Evolutionary conservation across 2,797 vertebrate species (phyloP), one percentile per base, ranked within the genome.

Genomic region (Manis javanica): DNA sequence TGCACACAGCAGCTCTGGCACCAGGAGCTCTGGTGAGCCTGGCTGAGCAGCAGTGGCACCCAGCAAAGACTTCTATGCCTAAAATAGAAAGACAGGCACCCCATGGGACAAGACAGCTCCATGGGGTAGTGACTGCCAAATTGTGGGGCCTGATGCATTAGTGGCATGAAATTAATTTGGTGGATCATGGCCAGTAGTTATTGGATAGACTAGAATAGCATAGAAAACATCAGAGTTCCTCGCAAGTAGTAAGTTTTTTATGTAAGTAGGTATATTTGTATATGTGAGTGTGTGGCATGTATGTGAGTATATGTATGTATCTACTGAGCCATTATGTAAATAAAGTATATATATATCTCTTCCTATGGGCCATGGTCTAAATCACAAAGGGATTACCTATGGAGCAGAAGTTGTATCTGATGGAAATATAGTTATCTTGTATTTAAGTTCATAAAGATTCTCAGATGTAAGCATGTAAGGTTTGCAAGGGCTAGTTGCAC

Each of bases 171-270:
- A 85, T 74, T 79, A 84, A 72, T 34, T 78, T 77, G 55, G 29
- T 59, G 66, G 34, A 34, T 81, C 78, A 61, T 55, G 34, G 39
- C 29, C 19, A 57, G 84, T 63, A 78, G 39, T 72, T 91, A 57
- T 90, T 93, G 46, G 57, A 91, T 88, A 88, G 69, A 88, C 46
- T 85, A 71, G 51, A 90, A 78, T n/a, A 91, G 21, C 31, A 90
- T 77, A 26, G 24, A 74, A 87, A 90, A 81, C 10, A 19, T 61
- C 10, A 3, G 18, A 89, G 49, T 37, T 72, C n/a, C 66, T 96
- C 39, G 72, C 29, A 78, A 94, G 66, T 74, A 83, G 16, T 23
- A 75, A 42, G 66, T 46, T 46, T 63, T 90, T 77, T 39, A 72
- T 75, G 12, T 64, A 75, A 82, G 49, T 82, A 86, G 10, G 29